A percentile compares a stretch with the other conserved stretches of the same genome.
Evolutionary conservation across 2,113 vertebrate species (phyloP).

Genomic region (Megaceryle torquata): DNA sequence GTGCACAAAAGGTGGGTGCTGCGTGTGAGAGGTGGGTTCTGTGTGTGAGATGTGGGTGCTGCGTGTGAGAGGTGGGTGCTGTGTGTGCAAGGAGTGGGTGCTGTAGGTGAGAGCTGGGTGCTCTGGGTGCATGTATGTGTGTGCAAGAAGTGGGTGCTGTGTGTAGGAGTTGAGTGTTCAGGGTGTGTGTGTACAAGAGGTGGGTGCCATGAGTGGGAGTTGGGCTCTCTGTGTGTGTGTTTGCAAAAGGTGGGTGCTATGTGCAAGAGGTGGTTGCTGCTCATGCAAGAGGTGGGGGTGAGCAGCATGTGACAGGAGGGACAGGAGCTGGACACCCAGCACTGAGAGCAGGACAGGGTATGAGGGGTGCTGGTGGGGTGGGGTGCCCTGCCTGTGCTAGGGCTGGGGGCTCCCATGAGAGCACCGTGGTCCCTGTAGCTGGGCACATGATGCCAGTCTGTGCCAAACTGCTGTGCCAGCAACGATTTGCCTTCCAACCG

Average conservation of each 20-base stretch:
- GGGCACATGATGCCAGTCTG: accelerated
- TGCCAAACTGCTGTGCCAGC: background rate
- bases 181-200: background rate
- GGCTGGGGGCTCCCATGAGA: background rate
- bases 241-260: background rate
- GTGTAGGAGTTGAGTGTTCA: background rate
- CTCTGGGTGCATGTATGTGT: background rate
- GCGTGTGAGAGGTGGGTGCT: background rate
- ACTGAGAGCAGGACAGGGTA: background rate
- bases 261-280: background rate
- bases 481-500: background rate
- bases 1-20: background rate
- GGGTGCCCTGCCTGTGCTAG: background rate
- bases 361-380: background rate
- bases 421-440: background rate
- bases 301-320: background rate
- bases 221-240: background rate
- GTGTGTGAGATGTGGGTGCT: background rate
- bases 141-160: background rate
- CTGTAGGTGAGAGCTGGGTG: background rate
- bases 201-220: background rate
- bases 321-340: background rate
- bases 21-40: background rate
- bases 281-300: background rate
- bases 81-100: background rate